Percentiles rank a stretch among this genome's conserved stretches.
phyloP scores from a whole-genome alignment of 2,113 vertebrate genomes.

The Scomber japonicus region DNA sequence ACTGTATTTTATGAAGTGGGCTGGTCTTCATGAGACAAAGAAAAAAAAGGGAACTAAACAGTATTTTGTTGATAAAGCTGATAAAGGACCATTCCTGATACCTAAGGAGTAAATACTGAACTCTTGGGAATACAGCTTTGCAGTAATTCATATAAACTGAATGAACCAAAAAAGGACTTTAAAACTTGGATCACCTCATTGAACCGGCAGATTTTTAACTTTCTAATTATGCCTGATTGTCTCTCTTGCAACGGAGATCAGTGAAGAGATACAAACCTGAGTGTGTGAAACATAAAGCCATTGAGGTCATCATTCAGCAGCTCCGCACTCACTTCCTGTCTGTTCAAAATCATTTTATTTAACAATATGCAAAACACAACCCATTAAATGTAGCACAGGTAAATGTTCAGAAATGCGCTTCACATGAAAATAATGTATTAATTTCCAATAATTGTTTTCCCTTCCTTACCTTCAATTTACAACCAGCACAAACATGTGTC shows the following conservation, averaged over 20 bases:
- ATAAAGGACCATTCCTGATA: too few species aligned
- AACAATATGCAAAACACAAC: conserved; percentile 48
- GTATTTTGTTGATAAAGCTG: too few species aligned
- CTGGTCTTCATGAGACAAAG: too few species aligned
- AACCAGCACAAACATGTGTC: conserved; percentile 4
- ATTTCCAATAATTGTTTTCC: neutral
- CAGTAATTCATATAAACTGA: too few species aligned
- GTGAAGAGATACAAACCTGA: neutral
- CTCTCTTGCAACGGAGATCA: neutral
- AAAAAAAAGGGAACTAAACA: too few species aligned
- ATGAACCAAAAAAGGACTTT: too few species aligned
- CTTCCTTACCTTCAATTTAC: neutral
- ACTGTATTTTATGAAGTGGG: too few species aligned
- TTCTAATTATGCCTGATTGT: too few species aligned
- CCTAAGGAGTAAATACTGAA: too few species aligned
- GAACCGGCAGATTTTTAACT: too few species aligned
- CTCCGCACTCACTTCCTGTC: neutral
- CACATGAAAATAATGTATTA: conserved; percentile 1
- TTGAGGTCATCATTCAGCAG: neutral
- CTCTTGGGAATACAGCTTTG: too few species aligned
- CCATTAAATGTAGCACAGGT: conserved; percentile 11
- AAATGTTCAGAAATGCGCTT: conserved; percentile 18
- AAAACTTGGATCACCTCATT: too few species aligned
- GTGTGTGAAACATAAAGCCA: neutral
- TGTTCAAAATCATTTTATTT: conserved; percentile 56